Evolutionary conservation across 2,888 invertebrate genomes (phyloP).

Genomic region (Morpho achilles): DNA sequence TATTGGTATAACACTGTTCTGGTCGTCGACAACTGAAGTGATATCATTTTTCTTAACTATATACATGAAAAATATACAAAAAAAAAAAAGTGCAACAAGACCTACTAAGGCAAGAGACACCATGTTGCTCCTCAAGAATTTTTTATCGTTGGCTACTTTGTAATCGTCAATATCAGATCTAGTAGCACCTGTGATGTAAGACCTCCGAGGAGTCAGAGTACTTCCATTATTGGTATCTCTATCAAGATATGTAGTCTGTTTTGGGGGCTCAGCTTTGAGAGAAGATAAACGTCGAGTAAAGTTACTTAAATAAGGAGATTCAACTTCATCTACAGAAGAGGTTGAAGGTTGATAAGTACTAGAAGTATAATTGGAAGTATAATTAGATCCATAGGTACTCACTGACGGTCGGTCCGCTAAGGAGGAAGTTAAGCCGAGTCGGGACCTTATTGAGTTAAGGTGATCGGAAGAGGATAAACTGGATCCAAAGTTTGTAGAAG

Average conservation of each 20-base stretch:
- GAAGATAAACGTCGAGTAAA: conserved; percentile 82
- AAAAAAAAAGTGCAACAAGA: conserved; percentile 81
- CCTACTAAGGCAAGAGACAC: conserved; percentile 82
- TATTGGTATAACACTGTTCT: conserved; percentile 78
- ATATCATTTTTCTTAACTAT: conserved; percentile 82
- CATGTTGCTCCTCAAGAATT: conserved; percentile 79
- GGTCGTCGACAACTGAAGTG: conserved; percentile 71
- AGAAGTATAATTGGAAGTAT: conserved; percentile 48
- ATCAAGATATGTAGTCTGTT: conserved; percentile 47
- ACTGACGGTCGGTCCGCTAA: conserved; percentile 55
- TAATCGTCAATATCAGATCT: conserved; percentile 62
- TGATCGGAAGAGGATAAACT: conserved; percentile 67
- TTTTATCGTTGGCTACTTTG: conserved; percentile 64
- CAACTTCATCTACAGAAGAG: conserved; percentile 71
- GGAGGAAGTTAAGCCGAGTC: conserved; percentile 74
- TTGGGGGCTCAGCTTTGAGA: conserved; percentile 59
- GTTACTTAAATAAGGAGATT: conserved; percentile 85
- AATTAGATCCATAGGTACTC: conserved; percentile 51
- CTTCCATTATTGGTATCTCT: conserved; percentile 64
- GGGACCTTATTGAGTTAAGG: conserved; percentile 78
- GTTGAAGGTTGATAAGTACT: conserved; percentile 58
- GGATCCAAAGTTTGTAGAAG: conserved; percentile 46
- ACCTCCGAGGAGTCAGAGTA: conserved; percentile 54
- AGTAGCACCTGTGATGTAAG: conserved; percentile 56
- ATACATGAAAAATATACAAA: conserved; percentile 83